Conservation (phyloP, 2,113 vertebrate genomes). For the Pandion haliaetus region DNA sequence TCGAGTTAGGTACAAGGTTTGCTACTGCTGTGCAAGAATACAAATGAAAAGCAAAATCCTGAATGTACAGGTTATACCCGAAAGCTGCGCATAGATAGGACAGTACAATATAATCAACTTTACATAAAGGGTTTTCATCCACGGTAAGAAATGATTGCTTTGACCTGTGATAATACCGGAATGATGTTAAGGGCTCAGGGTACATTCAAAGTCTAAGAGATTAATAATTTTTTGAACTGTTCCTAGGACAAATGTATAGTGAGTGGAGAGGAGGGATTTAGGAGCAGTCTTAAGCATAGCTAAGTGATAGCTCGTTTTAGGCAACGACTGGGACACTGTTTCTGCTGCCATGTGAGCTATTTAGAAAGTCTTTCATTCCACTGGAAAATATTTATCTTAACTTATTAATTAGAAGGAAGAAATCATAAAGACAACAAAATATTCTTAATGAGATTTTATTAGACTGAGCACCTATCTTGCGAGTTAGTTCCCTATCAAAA, state of each 20-base stretch:
- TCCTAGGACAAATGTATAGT: not conserved
- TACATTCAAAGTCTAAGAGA: not conserved
- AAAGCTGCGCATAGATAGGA: not conserved
- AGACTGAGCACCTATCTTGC: not conserved
- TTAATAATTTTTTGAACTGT: not conserved
- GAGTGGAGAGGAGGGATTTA: not conserved
- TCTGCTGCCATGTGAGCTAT: not conserved
- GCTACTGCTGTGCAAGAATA: not conserved
- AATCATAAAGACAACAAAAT: not conserved
- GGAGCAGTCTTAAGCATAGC: not conserved
- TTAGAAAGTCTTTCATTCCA: not conserved
- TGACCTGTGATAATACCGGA: not conserved
- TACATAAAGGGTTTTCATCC: not conserved
- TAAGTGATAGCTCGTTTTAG: not conserved
- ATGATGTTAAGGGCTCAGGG: not conserved
- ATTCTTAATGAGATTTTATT: not conserved
- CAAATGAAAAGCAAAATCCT: constrained; percentile 8
- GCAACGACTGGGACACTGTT: not conserved
- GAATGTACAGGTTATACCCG: not conserved
- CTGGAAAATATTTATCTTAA: not conserved
- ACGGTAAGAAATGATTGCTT: not conserved
- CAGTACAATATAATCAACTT: not conserved
- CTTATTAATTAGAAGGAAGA: not conserved
- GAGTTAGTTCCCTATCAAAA: not conserved
- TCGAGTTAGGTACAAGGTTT: not conserved